Evolutionary conservation across 2,113 vertebrate genomes (phyloP).

Genomic region (Apteryx mantelli): DNA sequence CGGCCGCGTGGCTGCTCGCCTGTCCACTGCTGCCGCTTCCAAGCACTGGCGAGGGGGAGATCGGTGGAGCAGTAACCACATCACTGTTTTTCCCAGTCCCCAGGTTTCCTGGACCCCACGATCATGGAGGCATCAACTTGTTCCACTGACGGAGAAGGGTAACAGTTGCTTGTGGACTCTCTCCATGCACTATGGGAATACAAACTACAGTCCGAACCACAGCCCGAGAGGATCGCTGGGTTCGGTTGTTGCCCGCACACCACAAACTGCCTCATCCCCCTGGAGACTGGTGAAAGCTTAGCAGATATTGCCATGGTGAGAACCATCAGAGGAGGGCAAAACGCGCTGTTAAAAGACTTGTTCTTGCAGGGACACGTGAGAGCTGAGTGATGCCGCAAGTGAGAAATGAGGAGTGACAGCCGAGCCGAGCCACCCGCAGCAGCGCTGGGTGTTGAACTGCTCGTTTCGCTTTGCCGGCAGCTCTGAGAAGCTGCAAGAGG

Average conservation of each 20-base stretch:
- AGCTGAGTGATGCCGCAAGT: not conserved
- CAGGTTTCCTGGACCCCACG: not conserved
- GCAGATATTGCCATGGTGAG: not conserved
- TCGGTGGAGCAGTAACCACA: not conserved
- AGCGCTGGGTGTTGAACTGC: not conserved
- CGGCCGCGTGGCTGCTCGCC: accelerated
- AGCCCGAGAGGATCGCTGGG: not conserved
- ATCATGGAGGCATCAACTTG: not conserved
- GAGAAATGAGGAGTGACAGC: not conserved
- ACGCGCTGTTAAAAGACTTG: not conserved
- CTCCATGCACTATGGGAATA: not conserved
- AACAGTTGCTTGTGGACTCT: not conserved
- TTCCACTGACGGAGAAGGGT: not conserved
- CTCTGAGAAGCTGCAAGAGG: not conserved
- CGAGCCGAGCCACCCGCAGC: not conserved
- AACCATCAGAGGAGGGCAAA: not conserved
- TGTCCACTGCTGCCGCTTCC: not conserved
- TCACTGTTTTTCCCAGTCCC: not conserved
- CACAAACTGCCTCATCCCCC: not conserved
- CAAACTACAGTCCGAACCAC: not conserved
- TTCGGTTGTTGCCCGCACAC: not conserved
- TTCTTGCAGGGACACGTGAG: not conserved
- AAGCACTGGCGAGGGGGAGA: not conserved
- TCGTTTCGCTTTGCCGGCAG: not conserved
- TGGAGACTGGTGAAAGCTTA: not conserved